Evolutionary conservation across 2,797 vertebrate genomes (phyloP).

Genomic region (Hyperoplus immaculatus): DNA sequence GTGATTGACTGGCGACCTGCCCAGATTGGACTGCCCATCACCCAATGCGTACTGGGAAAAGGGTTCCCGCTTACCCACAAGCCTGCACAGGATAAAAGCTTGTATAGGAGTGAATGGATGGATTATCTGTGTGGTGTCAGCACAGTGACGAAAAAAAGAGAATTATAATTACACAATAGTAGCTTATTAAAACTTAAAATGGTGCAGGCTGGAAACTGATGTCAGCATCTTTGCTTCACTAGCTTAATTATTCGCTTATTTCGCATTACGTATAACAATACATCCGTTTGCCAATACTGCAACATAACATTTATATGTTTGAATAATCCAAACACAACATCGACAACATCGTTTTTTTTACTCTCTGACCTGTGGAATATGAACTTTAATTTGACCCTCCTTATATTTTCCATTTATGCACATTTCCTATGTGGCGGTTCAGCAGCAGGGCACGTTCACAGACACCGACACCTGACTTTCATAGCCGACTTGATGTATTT

Average conservation of each 20-base stretch:
- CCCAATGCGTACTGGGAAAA: conserved; percentile 11
- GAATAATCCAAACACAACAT: conserved; percentile 11
- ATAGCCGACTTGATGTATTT: conserved; percentile 43
- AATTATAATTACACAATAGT: conserved; percentile 7
- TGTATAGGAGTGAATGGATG: background rate
- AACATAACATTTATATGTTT: background rate
- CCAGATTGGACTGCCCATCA: background rate
- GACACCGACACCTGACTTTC: conserved; percentile 30
- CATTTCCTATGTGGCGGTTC: conserved; percentile 43
- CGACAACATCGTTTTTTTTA: background rate
- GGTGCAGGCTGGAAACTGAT: conserved; percentile 5
- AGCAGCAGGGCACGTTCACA: conserved; percentile 45
- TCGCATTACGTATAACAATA: background rate
- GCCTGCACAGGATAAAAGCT: background rate
- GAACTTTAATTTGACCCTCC: conserved; percentile 28
- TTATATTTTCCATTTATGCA: conserved; percentile 32
- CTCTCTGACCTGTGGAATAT: background rate
- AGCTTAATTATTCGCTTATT: conserved; percentile 5
- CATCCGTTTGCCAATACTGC: background rate
- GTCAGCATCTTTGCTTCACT: conserved; percentile 14
- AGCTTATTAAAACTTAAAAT: conserved; percentile 19
- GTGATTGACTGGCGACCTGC: conserved; percentile 16
- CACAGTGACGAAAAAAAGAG: background rate
- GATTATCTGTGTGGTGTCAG: conserved; percentile 14
- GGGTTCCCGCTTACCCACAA: conserved; percentile 25